These are phyloP conservation scores for Zosterops borbonicus DNA, from an alignment of 2,113 vertebrate genomes.

Conservation along the genomic window DNA sequence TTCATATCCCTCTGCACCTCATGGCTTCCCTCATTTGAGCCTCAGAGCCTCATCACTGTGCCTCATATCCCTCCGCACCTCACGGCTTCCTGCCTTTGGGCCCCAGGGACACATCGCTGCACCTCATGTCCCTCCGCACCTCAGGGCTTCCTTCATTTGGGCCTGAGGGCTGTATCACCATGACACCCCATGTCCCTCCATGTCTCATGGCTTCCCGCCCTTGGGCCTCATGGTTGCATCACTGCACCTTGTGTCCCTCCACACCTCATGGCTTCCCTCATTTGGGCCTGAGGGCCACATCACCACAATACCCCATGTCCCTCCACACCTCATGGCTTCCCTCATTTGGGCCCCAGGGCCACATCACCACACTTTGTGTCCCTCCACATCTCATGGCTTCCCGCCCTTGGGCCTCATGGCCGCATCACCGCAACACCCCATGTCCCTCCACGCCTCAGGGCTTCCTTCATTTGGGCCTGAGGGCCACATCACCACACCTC, in stretches of 20 bases:
- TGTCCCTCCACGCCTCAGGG: no score
- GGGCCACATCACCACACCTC: accelerated
- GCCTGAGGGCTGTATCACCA: not conserved
- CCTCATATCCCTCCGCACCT: not conserved
- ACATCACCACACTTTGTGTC: no score
- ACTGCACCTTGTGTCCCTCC: accelerated
- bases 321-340: no score
- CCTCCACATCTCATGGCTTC: no score
- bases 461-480: accelerated
- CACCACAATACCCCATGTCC: no score
- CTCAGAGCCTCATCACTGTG: accelerated
- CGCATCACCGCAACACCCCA: accelerated
- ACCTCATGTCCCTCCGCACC: accelerated
- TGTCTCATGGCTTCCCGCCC: not conserved
- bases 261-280: accelerated
- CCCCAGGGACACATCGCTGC: accelerated
- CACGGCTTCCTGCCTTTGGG: accelerated
- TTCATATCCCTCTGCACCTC: not conserved
- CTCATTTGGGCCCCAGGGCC: no score
- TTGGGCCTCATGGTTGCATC: accelerated
- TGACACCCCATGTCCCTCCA: not conserved
- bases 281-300: accelerated
- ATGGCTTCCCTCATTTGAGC: no score
- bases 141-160: accelerated
- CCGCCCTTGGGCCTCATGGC: no score